These are phyloP conservation scores for Erithacus rubecula DNA, from an alignment of 2,797 vertebrate species.

Conservation along the genomic window DNA sequence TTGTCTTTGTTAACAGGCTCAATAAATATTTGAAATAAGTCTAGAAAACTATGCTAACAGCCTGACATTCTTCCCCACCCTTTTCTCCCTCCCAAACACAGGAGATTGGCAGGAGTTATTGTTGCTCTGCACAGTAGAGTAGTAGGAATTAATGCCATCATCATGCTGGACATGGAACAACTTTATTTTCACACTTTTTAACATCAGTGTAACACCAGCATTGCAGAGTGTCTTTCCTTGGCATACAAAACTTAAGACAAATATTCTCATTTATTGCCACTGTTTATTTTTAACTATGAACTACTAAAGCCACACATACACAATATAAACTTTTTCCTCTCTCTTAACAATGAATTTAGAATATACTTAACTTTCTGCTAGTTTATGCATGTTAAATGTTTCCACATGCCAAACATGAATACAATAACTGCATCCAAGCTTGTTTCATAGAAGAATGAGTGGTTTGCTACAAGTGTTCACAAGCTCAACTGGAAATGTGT, in stretches of 20 bases:
- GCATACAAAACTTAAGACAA: not conserved
- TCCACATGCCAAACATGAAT: not conserved
- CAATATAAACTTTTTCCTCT: not conserved
- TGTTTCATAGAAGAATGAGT: not conserved
- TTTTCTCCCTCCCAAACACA: slow-evolving; percentile 11
- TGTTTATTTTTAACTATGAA: not conserved
- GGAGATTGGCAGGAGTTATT: slow-evolving; percentile 48
- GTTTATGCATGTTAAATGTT: not conserved
- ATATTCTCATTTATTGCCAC: not conserved
- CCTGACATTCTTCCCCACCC: slow-evolving; percentile 27
- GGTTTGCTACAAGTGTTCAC: not conserved
- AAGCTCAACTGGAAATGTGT: not conserved
- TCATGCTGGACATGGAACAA: not conserved
- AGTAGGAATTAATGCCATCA: slow-evolving; percentile 24
- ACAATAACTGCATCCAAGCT: not conserved
- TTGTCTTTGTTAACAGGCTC: not conserved
- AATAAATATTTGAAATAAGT: slow-evolving; percentile 1
- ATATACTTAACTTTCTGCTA: not conserved
- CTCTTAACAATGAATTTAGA: not conserved
- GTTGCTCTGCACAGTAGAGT: slow-evolving; percentile 24
- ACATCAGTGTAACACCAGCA: not conserved
- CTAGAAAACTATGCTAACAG: slow-evolving; percentile 26
- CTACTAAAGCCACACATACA: not conserved
- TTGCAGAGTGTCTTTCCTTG: not conserved
- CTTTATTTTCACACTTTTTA: slow-evolving; percentile 20